Percentiles rank a stretch among this genome's conserved stretches.
Evolutionary conservation across 2,797 vertebrate species (phyloP).

Genomic region (Spheniscus humboldti): DNA sequence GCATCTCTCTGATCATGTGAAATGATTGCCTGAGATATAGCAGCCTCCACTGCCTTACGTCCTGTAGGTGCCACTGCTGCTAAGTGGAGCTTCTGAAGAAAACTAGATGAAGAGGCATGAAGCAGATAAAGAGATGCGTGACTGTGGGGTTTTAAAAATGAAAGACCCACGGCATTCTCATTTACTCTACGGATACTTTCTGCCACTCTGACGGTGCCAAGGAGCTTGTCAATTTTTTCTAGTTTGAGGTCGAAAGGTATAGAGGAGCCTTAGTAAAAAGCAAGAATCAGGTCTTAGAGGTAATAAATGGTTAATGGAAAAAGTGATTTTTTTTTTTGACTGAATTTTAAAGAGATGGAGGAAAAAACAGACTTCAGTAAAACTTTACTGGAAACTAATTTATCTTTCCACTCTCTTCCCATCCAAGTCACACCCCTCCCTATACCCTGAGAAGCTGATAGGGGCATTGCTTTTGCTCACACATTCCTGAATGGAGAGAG

Average conservation of each 20-base stretch:
- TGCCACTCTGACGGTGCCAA: neutral
- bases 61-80: slow-evolving; percentile 67
- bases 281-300: neutral
- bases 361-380: neutral
- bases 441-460: neutral
- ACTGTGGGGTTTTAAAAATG: neutral
- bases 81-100: slow-evolving; percentile 56
- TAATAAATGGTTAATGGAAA: neutral
- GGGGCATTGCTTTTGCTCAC: neutral
- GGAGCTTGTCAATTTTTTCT: neutral
- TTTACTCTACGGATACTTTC: neutral
- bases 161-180: neutral
- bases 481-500: neutral
- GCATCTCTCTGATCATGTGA: slow-evolving; percentile 44
- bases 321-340: neutral
- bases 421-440: neutral
- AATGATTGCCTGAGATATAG: slow-evolving; percentile 24
- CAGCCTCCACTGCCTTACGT: slow-evolving; percentile 41
- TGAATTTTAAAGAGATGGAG: neutral
- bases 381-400: neutral
- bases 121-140: neutral
- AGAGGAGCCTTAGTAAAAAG: neutral
- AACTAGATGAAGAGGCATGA: slow-evolving; percentile 8
- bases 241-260: neutral
- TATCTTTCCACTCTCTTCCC: neutral